These are phyloP conservation scores for Drosophila leonis DNA, from an alignment of 2,888 invertebrate genomes.

Conservation along the genomic window DNA sequence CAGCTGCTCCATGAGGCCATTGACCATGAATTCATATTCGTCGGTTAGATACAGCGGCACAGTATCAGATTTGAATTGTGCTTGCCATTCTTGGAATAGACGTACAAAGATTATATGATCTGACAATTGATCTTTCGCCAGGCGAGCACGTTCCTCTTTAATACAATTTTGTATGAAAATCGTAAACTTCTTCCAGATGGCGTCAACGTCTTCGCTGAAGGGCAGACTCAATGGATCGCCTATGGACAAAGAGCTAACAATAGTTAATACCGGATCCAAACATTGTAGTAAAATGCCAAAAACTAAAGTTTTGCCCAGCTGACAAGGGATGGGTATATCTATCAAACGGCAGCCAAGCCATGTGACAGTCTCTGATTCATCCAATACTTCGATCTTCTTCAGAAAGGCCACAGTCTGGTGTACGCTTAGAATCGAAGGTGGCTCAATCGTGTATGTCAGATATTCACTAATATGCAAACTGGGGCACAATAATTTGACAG, in stretches of 20 bases:
- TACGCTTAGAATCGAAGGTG: conserved; percentile 49
- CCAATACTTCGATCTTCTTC: conserved; percentile 94
- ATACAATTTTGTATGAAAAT: conserved; percentile 78
- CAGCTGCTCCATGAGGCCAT: conserved; percentile 67
- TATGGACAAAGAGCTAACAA: conserved; percentile 92
- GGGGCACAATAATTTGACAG: conserved; percentile 55
- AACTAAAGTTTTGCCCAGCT: conserved; percentile 95
- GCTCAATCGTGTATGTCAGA: conserved; percentile 43
- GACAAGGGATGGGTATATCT: conserved; percentile 95
- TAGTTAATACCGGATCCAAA: conserved; percentile 95
- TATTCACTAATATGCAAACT: conserved; percentile 58
- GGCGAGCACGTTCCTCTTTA: conserved; percentile 83
- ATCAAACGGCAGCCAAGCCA: conserved; percentile 91
- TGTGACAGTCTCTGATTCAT: conserved; percentile 93
- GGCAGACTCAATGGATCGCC: conserved; percentile 56
- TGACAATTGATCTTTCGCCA: conserved; percentile 91
- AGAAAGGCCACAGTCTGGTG: conserved; percentile 88
- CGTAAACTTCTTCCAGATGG: conserved; percentile 81
- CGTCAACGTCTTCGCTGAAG: conserved; percentile 55
- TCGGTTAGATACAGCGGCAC: conserved; percentile 46
- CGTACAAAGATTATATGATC: conserved; percentile 95
- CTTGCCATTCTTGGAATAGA: conserved; percentile 84
- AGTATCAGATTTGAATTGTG: conserved; percentile 11
- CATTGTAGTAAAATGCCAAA: conserved; percentile 96
- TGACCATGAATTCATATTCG: conserved; percentile 65